Evolutionary conservation across 2,888 invertebrate genomes (phyloP), one percentile per base, ranked within the genome.

Genomic region (Torymus auratus): DNA sequence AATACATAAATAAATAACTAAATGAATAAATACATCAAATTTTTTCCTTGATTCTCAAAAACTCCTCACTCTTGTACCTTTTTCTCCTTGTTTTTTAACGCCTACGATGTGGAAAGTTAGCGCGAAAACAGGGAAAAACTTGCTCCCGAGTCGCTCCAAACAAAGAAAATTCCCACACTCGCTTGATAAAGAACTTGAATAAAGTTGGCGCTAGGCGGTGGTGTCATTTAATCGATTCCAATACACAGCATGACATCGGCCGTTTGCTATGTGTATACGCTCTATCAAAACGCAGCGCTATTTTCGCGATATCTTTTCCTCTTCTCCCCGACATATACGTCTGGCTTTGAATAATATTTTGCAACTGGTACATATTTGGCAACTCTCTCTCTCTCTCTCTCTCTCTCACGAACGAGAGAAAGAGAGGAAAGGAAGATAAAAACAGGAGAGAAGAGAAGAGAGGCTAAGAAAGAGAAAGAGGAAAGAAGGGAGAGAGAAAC

Each of bases 181-280:
- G 28, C 53, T 60, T 65, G 56, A 74, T 80, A 55, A 76, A 61
- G 84, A 88, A 88, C 86, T 88, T 88, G 87, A 88, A 88, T 88
- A 86, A 88, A 88, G 88, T 88, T 88, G 86, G 84, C 84, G 56
- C 55, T 15, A 55, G 20, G 69, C 53, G 13, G n/a, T 13, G 28
- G 28, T 68, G 68, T 72, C 41, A 15, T 41, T 14, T 15, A 70
- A 65, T 80, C 70, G 17, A 75, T 80, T 80, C 65, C 70, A 55
- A 65, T 64, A 62, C 58, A 23, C 52, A 50, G 3, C 20, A 50
- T 23, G 41, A 7, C 28, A 52, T 0, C 15, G 10, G 58, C 50
- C 13, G 56, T n/a, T 28, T 28, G 3, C 28, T 28, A 2, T 28
- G 7, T 53, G 56, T 56, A 53, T 65, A 76, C 13, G 50, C 15